Conservation (phyloP, 2,888 invertebrate species). For the Micropterix aruncella region DNA sequence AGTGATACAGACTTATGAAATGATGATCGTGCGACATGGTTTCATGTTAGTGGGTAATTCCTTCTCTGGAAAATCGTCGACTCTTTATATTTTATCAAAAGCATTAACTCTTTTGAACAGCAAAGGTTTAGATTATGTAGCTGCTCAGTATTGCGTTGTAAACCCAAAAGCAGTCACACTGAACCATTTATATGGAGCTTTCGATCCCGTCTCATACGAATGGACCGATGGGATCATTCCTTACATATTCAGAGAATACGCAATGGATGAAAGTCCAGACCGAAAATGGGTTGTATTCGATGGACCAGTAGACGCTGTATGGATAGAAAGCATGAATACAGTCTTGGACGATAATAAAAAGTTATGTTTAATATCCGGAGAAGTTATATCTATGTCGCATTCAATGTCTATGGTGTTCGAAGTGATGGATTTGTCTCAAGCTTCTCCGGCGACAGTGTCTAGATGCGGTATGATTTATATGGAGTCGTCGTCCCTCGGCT, state of each 20-base stretch:
- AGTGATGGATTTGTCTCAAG: constrained; percentile 73
- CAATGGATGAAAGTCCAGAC: constrained; percentile 56
- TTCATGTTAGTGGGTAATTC: constrained; percentile 86
- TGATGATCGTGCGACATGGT: constrained; percentile 89
- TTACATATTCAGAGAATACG: constrained; percentile 62
- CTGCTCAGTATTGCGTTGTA: constrained; percentile 62
- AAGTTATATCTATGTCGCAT: constrained; percentile 69
- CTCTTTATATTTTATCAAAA: constrained; percentile 60
- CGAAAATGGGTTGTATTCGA: constrained; percentile 90
- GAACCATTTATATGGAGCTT: constrained; percentile 85
- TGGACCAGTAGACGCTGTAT: constrained; percentile 79
- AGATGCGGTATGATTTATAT: constrained; percentile 86
- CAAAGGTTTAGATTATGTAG: constrained; percentile 38
- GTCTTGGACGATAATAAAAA: constrained; percentile 82
- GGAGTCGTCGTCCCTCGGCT: constrained; percentile 74
- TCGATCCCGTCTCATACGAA: constrained; percentile 83
- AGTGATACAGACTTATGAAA: constrained; percentile 85
- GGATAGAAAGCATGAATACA: constrained; percentile 87
- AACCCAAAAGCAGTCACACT: constrained; percentile 91
- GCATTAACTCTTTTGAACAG: constrained; percentile 56
- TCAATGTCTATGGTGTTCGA: constrained; percentile 83
- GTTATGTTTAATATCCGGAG: constrained; percentile 74
- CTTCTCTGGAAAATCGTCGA: constrained; percentile 68
- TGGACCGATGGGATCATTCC: constrained; percentile 84
- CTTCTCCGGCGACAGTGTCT: constrained; percentile 81